These are phyloP conservation scores for Lycopodina hypogea DNA, from an alignment of 37 sponge, comb jelly and placozoan species.

Conservation along the genomic window DNA sequence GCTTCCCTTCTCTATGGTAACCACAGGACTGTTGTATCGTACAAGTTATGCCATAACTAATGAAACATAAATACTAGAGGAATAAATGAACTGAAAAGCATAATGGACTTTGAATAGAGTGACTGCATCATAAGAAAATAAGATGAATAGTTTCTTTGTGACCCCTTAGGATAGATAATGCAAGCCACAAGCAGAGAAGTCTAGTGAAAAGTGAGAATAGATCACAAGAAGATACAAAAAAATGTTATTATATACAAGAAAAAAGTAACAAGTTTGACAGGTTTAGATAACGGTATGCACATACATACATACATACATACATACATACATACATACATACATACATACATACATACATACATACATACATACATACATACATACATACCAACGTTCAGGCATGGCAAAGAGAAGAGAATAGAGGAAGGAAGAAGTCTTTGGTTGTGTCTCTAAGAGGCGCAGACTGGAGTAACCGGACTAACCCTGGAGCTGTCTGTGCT, in stretches of 20 bases:
- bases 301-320: no score
- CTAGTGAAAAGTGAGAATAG: background rate
- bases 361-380: no score
- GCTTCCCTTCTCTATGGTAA: no score
- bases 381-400: no score
- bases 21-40: no score
- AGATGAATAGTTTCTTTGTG: slow-evolving; percentile 13
- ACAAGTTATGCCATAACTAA: background rate
- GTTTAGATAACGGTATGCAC: no score
- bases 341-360: no score
- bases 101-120: slow-evolving; percentile 23
- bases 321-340: no score
- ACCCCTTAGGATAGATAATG: background rate
- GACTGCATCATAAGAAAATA: slow-evolving; percentile 17
- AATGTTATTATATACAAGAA: background rate
- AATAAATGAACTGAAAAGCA: slow-evolving; percentile 11
- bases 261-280: no score
- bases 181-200: slow-evolving; percentile 8
- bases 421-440: no score
- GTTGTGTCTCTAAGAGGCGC: slow-evolving; percentile 37
- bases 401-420: no score
- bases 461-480: slow-evolving; percentile 66
- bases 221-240: slow-evolving; percentile 4
- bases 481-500: slow-evolving; percentile 57
- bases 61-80: slow-evolving; percentile 13